Percentiles rank a stretch among this genome's conserved stretches.
These are phyloP conservation scores for Strigamia crassipes DNA, from an alignment of 2,888 invertebrate genomes.

Conservation along the genomic window DNA sequence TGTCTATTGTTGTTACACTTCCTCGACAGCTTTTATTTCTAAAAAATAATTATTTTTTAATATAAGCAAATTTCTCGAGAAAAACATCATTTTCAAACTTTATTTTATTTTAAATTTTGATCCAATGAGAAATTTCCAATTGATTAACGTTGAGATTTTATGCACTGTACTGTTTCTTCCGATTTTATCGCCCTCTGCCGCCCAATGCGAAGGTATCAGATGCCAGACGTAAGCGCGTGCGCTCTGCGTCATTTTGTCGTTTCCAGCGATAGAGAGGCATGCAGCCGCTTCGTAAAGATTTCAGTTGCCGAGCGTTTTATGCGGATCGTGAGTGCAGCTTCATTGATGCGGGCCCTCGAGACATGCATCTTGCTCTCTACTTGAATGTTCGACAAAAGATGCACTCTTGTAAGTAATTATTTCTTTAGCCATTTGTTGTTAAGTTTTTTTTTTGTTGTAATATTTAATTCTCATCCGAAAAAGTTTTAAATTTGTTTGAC, in stretches of 20 bases:
- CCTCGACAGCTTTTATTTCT: not conserved
- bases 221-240: not conserved
- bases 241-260: constrained; percentile 30
- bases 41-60: not conserved
- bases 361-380: not conserved
- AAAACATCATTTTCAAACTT: not conserved
- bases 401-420: not conserved
- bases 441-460: not conserved
- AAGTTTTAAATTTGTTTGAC: not conserved
- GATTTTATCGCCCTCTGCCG: constrained; percentile 7
- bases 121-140: not conserved
- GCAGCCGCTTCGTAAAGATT: not conserved
- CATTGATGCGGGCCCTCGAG: not conserved
- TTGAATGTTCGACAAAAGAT: not conserved
- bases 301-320: not conserved
- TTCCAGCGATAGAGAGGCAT: not conserved
- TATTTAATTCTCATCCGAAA: not conserved
- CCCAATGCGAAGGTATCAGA: not conserved
- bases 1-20: not conserved
- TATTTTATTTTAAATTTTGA: no score
- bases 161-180: not conserved
- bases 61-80: not conserved
- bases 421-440: not conserved
- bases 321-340: not conserved
- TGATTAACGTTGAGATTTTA: not conserved